A percentile compares a stretch with the other conserved stretches of the same genome.
phyloP scores from a whole-genome alignment of 2,113 vertebrate species.

The Nothoprocta perdicaria region DNA sequence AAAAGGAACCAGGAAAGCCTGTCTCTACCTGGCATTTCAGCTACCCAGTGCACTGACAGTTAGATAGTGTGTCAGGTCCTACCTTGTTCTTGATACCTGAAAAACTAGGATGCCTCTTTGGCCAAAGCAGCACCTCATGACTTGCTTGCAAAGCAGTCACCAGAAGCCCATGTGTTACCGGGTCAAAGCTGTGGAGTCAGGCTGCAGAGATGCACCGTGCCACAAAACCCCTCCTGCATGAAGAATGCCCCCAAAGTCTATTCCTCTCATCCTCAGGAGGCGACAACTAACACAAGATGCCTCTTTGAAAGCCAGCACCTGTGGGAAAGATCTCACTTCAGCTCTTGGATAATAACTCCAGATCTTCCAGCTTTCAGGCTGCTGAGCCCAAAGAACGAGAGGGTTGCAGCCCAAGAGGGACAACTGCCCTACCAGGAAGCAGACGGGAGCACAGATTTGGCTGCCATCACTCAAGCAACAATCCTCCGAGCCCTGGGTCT shows the following conservation, averaged over 20 bases:
- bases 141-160: neutral
- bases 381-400: neutral
- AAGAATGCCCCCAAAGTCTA: neutral
- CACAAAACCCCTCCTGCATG: neutral
- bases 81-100: neutral
- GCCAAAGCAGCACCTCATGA: neutral
- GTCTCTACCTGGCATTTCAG: neutral
- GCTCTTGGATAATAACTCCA: neutral
- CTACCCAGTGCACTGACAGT: neutral
- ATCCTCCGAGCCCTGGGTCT: neutral
- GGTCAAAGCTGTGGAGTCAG: neutral
- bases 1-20: neutral
- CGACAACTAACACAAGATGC: rapidly evolving
- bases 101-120: neutral
- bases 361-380: neutral
- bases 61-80: neutral
- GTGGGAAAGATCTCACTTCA: rapidly evolving
- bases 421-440: neutral
- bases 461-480: neutral
- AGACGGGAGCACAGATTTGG: neutral
- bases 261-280: neutral
- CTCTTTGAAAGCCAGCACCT: neutral
- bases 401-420: neutral
- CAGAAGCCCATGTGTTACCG: neutral
- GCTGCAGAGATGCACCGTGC: neutral